A percentile compares a stretch with the other conserved stretches of the same genome.
phyloP scores from a whole-genome alignment of 2,113 vertebrate genomes.

The Syngnathus scovelli region DNA sequence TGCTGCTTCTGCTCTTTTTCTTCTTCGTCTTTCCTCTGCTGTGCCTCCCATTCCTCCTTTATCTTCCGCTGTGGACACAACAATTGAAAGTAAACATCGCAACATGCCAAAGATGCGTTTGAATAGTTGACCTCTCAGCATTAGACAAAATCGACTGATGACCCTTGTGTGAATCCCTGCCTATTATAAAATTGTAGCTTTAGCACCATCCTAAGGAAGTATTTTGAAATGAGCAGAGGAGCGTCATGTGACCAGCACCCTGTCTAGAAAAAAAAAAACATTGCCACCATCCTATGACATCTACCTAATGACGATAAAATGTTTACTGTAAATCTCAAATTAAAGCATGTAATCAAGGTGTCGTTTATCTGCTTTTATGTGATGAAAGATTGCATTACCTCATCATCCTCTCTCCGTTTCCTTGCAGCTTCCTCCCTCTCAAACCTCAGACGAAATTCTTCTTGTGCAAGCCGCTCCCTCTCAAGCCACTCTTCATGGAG shows the following conservation, averaged over 20 bases:
- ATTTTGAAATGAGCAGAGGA: too few relatives aligned
- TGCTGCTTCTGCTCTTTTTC: constrained; percentile 79
- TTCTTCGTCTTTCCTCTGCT: constrained; percentile 82
- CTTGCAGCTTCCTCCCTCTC: constrained; percentile 82
- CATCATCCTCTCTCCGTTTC: constrained; percentile 84
- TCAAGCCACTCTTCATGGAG: constrained; percentile 86
- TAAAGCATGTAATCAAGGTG: background rate
- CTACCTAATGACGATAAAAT: too few relatives aligned
- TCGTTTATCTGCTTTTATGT: background rate
- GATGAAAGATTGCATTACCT: constrained; percentile 67
- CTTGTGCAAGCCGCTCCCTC: constrained; percentile 85
- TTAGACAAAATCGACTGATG: background rate
- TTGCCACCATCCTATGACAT: too few relatives aligned
- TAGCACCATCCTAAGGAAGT: too few relatives aligned
- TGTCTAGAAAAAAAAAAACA: too few relatives aligned
- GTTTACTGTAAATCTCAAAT: too few relatives aligned
- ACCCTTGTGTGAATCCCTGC: background rate
- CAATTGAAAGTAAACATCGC: background rate
- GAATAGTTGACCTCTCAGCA: background rate
- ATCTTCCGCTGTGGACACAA: constrained; percentile 76
- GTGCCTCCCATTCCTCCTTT: constrained; percentile 92
- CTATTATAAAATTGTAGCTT: too few relatives aligned
- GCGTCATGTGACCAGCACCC: too few relatives aligned
- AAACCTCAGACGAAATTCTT: constrained; percentile 79
- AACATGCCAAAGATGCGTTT: background rate